phyloP scores from a whole-genome alignment of 1,140 invertebrate genomes.

The Trialeurodes vaporariorum region DNA sequence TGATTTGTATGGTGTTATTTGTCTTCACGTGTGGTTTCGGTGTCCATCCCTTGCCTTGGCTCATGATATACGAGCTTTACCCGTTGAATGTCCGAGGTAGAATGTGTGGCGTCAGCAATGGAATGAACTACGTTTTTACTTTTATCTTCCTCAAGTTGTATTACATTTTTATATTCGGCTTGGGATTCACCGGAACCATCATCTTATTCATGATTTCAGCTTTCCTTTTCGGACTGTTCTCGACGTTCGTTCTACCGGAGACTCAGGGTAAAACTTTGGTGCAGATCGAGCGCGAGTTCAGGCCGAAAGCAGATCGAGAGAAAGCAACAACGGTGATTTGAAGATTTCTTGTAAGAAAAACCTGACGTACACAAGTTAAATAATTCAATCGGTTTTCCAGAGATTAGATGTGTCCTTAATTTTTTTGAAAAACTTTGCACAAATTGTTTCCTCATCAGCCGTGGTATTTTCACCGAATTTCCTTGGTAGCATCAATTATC shows the following conservation, averaged over 20 bases:
- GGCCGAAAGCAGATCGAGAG: too few species aligned
- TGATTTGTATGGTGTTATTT: slow-evolving; percentile 24
- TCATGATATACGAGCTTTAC: slow-evolving; percentile 32
- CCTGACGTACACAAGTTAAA: too few species aligned
- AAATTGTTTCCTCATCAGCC: too few species aligned
- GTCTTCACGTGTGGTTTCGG: slow-evolving; percentile 33
- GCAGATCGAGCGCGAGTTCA: slow-evolving; percentile 45
- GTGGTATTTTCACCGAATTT: too few species aligned
- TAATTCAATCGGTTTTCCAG: too few species aligned
- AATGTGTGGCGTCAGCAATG: slow-evolving; percentile 36
- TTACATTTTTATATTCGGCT: slow-evolving; percentile 22
- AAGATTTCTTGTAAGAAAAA: too few species aligned
- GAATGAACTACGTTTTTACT: slow-evolving; percentile 41
- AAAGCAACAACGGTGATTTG: too few species aligned
- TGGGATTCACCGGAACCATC: not conserved
- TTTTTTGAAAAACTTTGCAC: too few species aligned
- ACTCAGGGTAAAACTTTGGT: slow-evolving; percentile 62
- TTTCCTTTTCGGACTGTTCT: slow-evolving; percentile 38
- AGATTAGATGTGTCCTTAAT: too few species aligned
- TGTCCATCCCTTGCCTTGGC: slow-evolving; percentile 33
- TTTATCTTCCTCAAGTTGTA: slow-evolving; percentile 44
- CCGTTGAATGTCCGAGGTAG: slow-evolving; percentile 40
- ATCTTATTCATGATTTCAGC: not conserved
- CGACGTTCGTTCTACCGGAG: slow-evolving; percentile 58
- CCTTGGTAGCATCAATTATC: too few species aligned